Evolutionary conservation across 1,140 invertebrate species (phyloP).

Genomic region (Drosophila fuyamai): DNA sequence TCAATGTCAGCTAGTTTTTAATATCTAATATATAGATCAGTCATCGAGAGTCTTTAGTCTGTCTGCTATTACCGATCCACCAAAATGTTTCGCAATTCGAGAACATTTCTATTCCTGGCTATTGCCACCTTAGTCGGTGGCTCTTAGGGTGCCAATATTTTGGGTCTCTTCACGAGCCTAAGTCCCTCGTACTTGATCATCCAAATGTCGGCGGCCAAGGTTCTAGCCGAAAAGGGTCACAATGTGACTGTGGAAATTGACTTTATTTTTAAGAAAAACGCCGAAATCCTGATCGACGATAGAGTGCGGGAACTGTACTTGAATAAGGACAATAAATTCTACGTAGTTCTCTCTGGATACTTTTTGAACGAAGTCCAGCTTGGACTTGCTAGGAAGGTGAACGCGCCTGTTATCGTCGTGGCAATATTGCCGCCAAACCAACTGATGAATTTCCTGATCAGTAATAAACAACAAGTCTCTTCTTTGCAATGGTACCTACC

Average conservation of each 20-base stretch:
- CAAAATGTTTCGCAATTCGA: background rate
- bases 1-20: background rate
- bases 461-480: background rate
- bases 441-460: background rate
- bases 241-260: constrained; percentile 59
- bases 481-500: background rate
- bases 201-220: constrained; percentile 54
- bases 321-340: constrained; percentile 1
- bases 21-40: background rate
- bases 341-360: constrained; percentile 2
- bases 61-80: background rate
- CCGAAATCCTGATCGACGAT: background rate
- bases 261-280: background rate
- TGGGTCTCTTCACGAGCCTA: constrained; percentile 2
- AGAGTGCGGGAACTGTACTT: background rate
- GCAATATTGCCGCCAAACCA: background rate
- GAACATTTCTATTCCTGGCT: background rate
- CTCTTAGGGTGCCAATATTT: background rate
- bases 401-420: background rate
- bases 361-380: constrained; percentile 4
- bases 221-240: constrained; percentile 68
- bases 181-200: constrained; percentile 68
- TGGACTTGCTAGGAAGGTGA: background rate
- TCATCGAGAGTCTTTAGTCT: background rate
- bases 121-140: background rate